phyloP scores from a whole-genome alignment of 2,797 vertebrate genomes.

The Phataginus tricuspis region DNA sequence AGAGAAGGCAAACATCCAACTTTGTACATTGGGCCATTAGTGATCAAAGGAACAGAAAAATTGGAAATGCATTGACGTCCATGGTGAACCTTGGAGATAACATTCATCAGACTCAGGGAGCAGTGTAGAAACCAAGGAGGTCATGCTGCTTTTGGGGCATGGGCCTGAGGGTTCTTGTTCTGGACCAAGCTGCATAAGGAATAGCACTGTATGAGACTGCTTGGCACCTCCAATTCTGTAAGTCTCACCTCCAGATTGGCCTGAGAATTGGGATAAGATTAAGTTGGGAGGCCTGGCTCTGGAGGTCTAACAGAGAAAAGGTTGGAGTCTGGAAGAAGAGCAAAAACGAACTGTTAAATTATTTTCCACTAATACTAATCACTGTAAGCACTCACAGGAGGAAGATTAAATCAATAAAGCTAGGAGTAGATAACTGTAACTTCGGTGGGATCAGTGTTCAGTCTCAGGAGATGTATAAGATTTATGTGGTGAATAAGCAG shows the following conservation, averaged over 20 bases:
- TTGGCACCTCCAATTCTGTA: not conserved
- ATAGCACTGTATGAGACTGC: accelerated
- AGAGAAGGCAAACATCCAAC: not conserved
- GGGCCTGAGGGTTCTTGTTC: not conserved
- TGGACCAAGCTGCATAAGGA: not conserved
- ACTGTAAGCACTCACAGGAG: not conserved
- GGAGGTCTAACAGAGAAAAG: not conserved
- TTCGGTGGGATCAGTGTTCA: not conserved
- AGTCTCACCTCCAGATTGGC: not conserved
- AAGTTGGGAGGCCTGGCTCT: not conserved
- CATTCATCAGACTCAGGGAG: not conserved
- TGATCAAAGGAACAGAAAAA: not conserved
- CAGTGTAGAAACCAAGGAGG: not conserved
- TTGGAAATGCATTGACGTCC: not conserved
- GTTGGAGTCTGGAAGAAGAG: not conserved
- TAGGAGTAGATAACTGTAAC: not conserved
- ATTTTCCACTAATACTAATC: not conserved
- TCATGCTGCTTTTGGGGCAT: not conserved
- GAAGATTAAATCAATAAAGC: not conserved
- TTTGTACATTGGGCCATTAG: not conserved
- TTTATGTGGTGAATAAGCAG: not conserved
- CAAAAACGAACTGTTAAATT: not conserved
- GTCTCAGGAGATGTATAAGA: not conserved
- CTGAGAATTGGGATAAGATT: not conserved
- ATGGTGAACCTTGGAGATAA: not conserved